Evolutionary conservation across 37 sponge, comb jelly and placozoan species (phyloP).

Genomic region (Ianthella basta): DNA sequence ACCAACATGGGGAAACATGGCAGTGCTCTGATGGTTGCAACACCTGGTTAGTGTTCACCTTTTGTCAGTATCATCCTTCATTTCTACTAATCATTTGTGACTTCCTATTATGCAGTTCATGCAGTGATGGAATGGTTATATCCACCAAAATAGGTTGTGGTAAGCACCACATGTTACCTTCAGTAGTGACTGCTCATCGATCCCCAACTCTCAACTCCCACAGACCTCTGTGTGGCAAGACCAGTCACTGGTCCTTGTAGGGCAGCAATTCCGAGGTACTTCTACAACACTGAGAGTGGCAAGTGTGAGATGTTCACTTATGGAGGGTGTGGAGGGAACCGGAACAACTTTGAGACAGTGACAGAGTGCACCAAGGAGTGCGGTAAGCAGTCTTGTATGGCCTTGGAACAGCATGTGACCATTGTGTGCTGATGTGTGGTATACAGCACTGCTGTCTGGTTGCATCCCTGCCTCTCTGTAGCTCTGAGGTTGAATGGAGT

Average conservation of each 20-base stretch:
- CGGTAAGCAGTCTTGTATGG: background rate
- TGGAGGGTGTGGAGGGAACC: conserved; percentile 24
- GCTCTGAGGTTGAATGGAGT: background rate
- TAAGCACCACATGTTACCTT: too few species aligned
- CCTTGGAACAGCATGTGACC: background rate
- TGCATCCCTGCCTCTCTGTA: background rate
- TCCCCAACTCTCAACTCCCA: background rate
- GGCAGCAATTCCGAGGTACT: background rate
- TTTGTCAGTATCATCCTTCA: too few species aligned
- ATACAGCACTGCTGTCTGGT: background rate
- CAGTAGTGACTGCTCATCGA: too few species aligned
- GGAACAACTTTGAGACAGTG: conserved; percentile 8
- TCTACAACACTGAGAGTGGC: background rate
- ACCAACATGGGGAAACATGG: too few species aligned
- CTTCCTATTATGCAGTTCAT: background rate
- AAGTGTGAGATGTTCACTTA: conserved; percentile 19
- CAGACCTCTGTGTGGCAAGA: background rate
- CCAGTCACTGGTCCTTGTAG: conserved; percentile 5
- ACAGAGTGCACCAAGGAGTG: conserved; percentile 1
- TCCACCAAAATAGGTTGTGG: background rate
- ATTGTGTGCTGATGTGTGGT: background rate
- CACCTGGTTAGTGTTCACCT: too few species aligned
- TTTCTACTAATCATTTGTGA: background rate
- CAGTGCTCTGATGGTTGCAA: too few species aligned
- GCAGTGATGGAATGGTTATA: background rate